Percentiles rank a stretch among this genome's conserved stretches.
These are phyloP conservation scores for Acheta domesticus DNA, from an alignment of 2,888 invertebrate species.

Conservation along the genomic window DNA sequence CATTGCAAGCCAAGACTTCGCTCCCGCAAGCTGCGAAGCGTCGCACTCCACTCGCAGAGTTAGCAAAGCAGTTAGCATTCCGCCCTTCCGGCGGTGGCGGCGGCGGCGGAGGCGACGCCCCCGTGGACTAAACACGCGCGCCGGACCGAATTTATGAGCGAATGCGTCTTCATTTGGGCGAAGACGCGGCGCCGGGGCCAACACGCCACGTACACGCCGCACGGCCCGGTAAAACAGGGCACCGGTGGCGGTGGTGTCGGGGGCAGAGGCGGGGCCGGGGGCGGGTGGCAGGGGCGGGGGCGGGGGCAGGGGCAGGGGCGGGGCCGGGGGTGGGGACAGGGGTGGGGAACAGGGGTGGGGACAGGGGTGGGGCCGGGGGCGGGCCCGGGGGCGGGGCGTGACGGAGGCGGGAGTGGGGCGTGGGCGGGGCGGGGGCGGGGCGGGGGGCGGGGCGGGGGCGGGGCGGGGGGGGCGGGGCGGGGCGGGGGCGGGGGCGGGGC, in stretches of 20 bases:
- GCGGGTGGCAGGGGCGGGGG: too few relatives aligned
- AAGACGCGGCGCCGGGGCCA: neutral
- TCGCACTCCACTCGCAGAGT: neutral
- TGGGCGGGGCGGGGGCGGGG: too few relatives aligned
- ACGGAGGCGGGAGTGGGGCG: too few relatives aligned
- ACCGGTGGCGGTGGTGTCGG: neutral
- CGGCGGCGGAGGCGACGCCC: neutral
- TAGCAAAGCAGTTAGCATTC: neutral
- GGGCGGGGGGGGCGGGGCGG: too few relatives aligned
- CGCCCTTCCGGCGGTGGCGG: neutral
- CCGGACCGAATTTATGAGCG: conserved; percentile 31
- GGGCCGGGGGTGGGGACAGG: too few relatives aligned
- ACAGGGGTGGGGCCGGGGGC: too few relatives aligned
- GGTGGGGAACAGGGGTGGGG: too few relatives aligned
- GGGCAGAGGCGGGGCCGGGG: neutral
- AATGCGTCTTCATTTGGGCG: conserved; percentile 34
- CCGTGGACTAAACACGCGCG: conserved; percentile 8
- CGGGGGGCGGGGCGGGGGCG: too few relatives aligned
- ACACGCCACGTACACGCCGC: neutral
- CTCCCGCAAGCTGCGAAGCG: neutral
- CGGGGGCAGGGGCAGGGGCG: too few relatives aligned
- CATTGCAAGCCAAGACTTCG: too few relatives aligned
- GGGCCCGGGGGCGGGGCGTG: too few relatives aligned
- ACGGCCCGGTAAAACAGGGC: neutral
- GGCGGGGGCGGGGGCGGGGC: too few relatives aligned